These are phyloP conservation scores for Ammodytes dubius DNA, from an alignment of 2,113 vertebrate genomes.

Conservation along the genomic window DNA sequence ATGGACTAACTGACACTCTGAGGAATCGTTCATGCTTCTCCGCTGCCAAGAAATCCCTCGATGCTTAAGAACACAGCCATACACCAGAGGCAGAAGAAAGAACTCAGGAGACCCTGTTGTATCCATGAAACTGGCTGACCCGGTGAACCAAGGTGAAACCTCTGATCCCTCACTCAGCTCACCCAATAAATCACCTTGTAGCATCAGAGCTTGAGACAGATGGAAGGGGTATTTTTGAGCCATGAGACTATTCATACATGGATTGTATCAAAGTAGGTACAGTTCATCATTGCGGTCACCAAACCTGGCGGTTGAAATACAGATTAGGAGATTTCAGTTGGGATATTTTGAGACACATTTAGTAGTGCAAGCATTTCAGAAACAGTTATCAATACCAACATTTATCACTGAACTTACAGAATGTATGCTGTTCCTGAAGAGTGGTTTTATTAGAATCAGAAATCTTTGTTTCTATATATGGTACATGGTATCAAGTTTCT, in stretches of 20 bases:
- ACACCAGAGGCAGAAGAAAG: slow-evolving; percentile 13
- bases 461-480: too few relatives aligned
- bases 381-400: neutral
- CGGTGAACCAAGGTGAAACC: slow-evolving; percentile 44
- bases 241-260: neutral
- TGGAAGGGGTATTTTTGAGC: slow-evolving; percentile 11
- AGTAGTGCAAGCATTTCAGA: neutral
- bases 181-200: slow-evolving; percentile 44
- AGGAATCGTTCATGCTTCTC: slow-evolving; percentile 45
- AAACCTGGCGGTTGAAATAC: neutral
- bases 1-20: slow-evolving; percentile 52
- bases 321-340: slow-evolving; percentile 7
- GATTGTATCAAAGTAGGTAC: slow-evolving; percentile 7
- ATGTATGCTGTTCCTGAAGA: too few relatives aligned
- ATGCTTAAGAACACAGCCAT: slow-evolving; percentile 17
- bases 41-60: slow-evolving; percentile 19
- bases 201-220: slow-evolving; percentile 5
- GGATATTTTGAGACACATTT: slow-evolving; percentile 12
- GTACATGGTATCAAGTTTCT: too few relatives aligned
- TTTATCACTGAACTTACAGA: neutral
- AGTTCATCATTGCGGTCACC: neutral
- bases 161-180: slow-evolving; percentile 28
- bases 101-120: slow-evolving; percentile 45
- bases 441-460: too few relatives aligned
- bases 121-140: slow-evolving; percentile 46